These are phyloP conservation scores for Sebastes fasciatus DNA, from an alignment of 2,113 vertebrate genomes.

Conservation along the genomic window DNA sequence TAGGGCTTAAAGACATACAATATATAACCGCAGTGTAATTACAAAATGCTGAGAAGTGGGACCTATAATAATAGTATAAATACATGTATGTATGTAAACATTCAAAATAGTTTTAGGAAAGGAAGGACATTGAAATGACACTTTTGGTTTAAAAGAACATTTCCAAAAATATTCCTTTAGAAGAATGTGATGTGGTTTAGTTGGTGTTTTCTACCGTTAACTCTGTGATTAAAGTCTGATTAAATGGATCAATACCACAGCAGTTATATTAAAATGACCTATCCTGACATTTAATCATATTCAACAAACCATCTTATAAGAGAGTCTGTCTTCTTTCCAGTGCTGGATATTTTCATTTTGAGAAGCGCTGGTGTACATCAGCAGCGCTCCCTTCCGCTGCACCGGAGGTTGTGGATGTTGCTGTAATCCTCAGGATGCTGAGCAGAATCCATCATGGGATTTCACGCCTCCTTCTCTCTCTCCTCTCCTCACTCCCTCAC, in stretches of 20 bases:
- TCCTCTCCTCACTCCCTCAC: slow-evolving; percentile 41
- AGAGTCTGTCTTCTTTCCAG: slow-evolving; percentile 41
- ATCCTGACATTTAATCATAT: not conserved
- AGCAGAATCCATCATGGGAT: slow-evolving; percentile 63
- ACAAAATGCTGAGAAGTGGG: too few relatives aligned
- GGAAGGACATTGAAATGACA: not conserved
- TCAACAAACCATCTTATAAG: not conserved
- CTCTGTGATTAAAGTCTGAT: not conserved
- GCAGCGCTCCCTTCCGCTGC: slow-evolving; percentile 25
- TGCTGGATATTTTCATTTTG: slow-evolving; percentile 46
- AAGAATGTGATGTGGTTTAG: not conserved
- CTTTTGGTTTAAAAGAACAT: not conserved
- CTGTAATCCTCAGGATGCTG: slow-evolving; percentile 64
- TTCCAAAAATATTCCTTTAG: not conserved
- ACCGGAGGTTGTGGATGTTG: slow-evolving; percentile 31
- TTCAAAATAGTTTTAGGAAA: too few relatives aligned
- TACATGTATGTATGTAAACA: too few relatives aligned
- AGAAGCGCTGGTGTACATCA: slow-evolving; percentile 25
- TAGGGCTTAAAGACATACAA: too few relatives aligned
- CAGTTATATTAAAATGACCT: not conserved
- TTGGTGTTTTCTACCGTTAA: not conserved
- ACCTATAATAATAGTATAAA: too few relatives aligned
- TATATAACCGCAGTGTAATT: too few relatives aligned
- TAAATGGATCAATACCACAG: not conserved
- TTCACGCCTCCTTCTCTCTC: slow-evolving; percentile 57